Evolutionary conservation across 1,140 invertebrate genomes (phyloP), one percentile per base, ranked within the genome.

Genomic region (Drosophila ironensis): DNA sequence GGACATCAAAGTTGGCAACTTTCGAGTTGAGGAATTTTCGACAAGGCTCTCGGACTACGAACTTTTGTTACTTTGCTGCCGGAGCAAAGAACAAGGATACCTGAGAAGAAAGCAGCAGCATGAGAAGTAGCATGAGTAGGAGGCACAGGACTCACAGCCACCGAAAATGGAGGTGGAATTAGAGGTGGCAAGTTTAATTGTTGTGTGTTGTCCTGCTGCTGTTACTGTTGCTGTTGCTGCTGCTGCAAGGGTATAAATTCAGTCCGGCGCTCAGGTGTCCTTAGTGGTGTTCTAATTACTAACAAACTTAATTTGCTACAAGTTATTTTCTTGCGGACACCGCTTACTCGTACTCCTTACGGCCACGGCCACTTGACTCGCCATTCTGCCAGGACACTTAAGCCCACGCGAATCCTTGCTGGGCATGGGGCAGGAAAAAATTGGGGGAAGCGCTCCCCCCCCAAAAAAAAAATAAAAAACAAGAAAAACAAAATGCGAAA

Each of bases 201-300:
- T 82, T 82, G 59, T 73, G 75, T 80, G 63, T 80, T 72, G 74
- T 57, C 68, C 52, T 56, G 47, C n/a, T 30, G n/a, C 28, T n/a
- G 28, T 30, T 30, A 11, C 11, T 30, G 51, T 61, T 60, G 51
- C 33, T 9, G 16, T 8, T 17, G 9, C 8, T 12, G 20, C 14
- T 19, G 24, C 9, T 19, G 56, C 33, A 12, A 22, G 45, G 8
- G 40, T 33, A 56, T 60, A 60, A 60, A 60, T 60, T 69, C 51
- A 45, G 44, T 7, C 33, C 59, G 54, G 72, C 61, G 67, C 80
- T 86, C 80, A 86, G 80, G 80, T 86, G 81, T 86, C 75, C 80
- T 86, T 86, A 86, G 80, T 86, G 80, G 80, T 86, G 71, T 87
- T 86, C 81, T 86, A 86, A 86, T 86, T 87, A 81, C 82, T 81